A percentile compares a stretch with the other conserved stretches of the same genome.
These are phyloP conservation scores for Channa argus DNA, from an alignment of 2,113 vertebrate species.

Conservation along the genomic window DNA sequence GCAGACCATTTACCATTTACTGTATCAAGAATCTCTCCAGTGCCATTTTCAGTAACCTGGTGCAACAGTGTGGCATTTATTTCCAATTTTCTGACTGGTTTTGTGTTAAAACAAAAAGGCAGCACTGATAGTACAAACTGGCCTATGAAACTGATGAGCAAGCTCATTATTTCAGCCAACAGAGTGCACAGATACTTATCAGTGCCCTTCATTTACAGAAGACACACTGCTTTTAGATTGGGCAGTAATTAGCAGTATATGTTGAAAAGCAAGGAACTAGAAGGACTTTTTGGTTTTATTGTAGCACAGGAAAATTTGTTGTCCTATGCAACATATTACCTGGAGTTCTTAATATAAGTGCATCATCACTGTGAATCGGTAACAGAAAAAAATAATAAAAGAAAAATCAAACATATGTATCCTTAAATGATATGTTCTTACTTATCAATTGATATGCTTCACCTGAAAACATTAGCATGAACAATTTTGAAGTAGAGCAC, in stretches of 20 bases:
- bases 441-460: too few species aligned
- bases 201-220: not conserved
- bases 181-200: not conserved
- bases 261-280: not conserved
- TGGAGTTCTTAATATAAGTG: too few species aligned
- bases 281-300: not conserved
- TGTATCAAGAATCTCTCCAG: constrained; percentile 38
- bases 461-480: too few species aligned
- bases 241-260: not conserved
- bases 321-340: not conserved
- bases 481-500: not conserved
- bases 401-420: too few species aligned
- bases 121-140: constrained; percentile 40
- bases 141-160: constrained; percentile 21
- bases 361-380: too few species aligned
- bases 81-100: constrained; percentile 26
- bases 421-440: too few species aligned
- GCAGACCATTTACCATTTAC: too few species aligned
- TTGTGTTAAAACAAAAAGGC: constrained; percentile 41
- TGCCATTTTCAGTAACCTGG: constrained; percentile 33
- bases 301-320: not conserved
- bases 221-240: not conserved
- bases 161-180: constrained; percentile 34
- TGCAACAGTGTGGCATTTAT: constrained; percentile 37
- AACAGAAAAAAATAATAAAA: too few species aligned